Conservation (phyloP, 92 coral and sea anemone genomes). For the Siderastrea radians region DNA sequence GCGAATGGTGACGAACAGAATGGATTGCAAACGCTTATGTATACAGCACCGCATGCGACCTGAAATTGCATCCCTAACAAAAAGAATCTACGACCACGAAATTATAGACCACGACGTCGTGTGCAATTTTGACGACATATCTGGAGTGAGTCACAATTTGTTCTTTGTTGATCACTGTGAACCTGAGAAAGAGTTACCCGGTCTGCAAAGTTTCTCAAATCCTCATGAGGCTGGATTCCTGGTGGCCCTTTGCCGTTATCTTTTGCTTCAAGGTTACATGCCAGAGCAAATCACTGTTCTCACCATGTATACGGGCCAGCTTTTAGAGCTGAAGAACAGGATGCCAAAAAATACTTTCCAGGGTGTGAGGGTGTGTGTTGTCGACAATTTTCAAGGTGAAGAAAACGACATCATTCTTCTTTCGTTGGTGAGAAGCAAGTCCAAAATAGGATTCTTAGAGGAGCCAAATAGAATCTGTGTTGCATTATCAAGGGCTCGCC, state of each 20-base stretch:
- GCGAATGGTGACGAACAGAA: slow-evolving; percentile 73
- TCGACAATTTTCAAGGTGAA: slow-evolving; percentile 84
- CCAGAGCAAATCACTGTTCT: slow-evolving; percentile 65
- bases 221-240: slow-evolving; percentile 73
- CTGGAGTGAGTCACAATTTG: slow-evolving; percentile 58
- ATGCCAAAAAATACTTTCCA: slow-evolving; percentile 66
- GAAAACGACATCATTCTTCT: slow-evolving; percentile 82
- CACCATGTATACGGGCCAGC: slow-evolving; percentile 84
- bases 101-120: slow-evolving; percentile 68
- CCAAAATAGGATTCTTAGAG: slow-evolving; percentile 73
- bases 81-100: slow-evolving; percentile 68
- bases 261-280: slow-evolving; percentile 70
- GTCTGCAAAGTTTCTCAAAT: slow-evolving; percentile 75
- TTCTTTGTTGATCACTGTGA: slow-evolving; percentile 62
- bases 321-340: slow-evolving; percentile 45
- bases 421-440: slow-evolving; percentile 82
- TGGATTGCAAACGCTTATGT: slow-evolving; percentile 67
- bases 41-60: slow-evolving; percentile 87
- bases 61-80: slow-evolving; percentile 70
- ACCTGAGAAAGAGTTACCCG: slow-evolving; percentile 42
- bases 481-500: slow-evolving; percentile 80
- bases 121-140: slow-evolving; percentile 32
- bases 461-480: slow-evolving; percentile 88
- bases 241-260: slow-evolving; percentile 71
- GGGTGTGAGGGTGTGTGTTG: slow-evolving; percentile 73